These are phyloP conservation scores for Anagrus nilaparvatae DNA, from an alignment of 1,140 invertebrate genomes.

Conservation along the genomic window DNA sequence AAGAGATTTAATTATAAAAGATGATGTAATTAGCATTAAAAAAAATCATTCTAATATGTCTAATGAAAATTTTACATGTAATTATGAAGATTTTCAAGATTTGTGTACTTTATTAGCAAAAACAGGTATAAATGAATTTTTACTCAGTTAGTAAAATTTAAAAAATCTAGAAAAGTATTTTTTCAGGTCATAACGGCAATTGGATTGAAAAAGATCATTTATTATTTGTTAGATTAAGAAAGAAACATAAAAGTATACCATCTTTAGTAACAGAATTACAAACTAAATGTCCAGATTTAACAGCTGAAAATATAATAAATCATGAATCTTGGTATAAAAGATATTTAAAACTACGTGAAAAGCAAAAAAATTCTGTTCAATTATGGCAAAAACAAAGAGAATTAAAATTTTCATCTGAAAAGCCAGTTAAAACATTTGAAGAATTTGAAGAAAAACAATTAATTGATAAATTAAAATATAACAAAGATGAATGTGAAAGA, in stretches of 20 bases:
- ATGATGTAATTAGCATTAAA: background rate
- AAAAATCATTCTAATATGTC: constrained; percentile 1
- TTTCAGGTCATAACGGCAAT: constrained; percentile 30
- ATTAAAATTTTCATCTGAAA: background rate
- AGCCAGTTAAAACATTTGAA: background rate
- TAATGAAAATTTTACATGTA: constrained; percentile 1
- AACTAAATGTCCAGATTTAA: constrained; percentile 33
- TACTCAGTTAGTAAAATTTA: background rate
- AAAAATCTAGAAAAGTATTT: background rate
- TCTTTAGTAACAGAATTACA: constrained; percentile 26
- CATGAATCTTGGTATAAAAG: constrained; percentile 39
- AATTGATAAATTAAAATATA: constrained; percentile 13
- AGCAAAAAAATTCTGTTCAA: constrained; percentile 24
- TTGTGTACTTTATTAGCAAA: constrained; percentile 29
- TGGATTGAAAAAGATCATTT: constrained; percentile 36
- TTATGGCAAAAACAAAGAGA: constrained; percentile 30
- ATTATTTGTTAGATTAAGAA: constrained; percentile 30
- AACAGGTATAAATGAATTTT: constrained; percentile 26
- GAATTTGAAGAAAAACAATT: constrained; percentile 2
- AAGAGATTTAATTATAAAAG: too few relatives aligned
- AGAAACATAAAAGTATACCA: constrained; percentile 26
- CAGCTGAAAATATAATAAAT: constrained; percentile 31
- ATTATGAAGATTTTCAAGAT: constrained; percentile 22
- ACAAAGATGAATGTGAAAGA: constrained; percentile 10
- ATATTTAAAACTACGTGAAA: constrained; percentile 31